Percentiles rank a stretch among this genome's conserved stretches.
Evolutionary conservation across 2,888 invertebrate genomes (phyloP).

Genomic region (Drosophila helvetica): DNA sequence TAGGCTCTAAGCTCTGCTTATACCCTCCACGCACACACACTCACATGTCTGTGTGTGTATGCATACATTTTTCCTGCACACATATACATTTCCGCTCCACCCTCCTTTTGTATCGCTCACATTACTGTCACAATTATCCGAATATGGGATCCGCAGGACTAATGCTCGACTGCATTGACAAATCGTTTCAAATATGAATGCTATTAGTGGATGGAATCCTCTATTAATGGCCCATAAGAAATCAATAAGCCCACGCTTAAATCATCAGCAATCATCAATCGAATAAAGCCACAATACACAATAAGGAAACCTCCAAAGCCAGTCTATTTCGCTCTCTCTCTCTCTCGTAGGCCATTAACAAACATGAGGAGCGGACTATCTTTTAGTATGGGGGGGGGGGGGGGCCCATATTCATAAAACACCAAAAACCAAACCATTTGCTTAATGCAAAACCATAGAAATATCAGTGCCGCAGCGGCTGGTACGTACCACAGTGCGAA

Average conservation of each 20-base stretch:
- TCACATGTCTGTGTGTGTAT: not conserved
- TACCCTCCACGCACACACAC: conserved; percentile 1
- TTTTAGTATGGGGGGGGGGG: conserved; percentile 15
- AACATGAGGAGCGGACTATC: conserved; percentile 23
- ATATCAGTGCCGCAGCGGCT: conserved; percentile 10
- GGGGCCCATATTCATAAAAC: conserved; percentile 22
- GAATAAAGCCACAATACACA: conserved; percentile 12
- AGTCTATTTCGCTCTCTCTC: not conserved
- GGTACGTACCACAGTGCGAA: conserved; percentile 35
- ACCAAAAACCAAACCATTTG: conserved; percentile 31
- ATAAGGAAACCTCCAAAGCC: conserved; percentile 3
- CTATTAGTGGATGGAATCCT: conserved; percentile 23
- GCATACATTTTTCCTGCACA: not conserved
- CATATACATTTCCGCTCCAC: conserved; percentile 17
- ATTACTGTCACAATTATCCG: conserved; percentile 44
- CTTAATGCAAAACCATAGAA: conserved; percentile 48
- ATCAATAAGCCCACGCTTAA: conserved; percentile 43
- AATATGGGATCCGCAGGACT: conserved; percentile 27
- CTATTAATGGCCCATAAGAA: conserved; percentile 46
- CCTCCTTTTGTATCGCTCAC: conserved; percentile 8
- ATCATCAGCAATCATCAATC: conserved; percentile 34
- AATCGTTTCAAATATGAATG: conserved; percentile 34
- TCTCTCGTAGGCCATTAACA: conserved; percentile 35
- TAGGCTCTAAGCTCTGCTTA: conserved; percentile 55
- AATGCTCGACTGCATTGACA: conserved; percentile 24